These are phyloP conservation scores for Strigops habroptila DNA, from an alignment of 2,113 vertebrate species.

Conservation along the genomic window DNA sequence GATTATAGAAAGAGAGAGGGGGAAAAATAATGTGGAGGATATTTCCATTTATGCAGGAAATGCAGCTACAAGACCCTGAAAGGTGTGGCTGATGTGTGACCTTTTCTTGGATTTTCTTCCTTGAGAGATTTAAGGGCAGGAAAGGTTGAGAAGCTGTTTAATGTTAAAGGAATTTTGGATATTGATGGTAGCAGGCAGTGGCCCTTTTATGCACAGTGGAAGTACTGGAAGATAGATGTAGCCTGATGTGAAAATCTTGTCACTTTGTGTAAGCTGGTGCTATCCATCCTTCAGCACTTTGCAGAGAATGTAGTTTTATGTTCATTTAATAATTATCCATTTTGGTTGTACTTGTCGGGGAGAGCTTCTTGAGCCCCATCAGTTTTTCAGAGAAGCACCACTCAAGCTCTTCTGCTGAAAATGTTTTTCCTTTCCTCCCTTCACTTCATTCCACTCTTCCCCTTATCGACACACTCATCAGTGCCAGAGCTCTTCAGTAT, in stretches of 20 bases:
- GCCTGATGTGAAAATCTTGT: conserved; percentile 70
- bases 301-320: conserved; percentile 77
- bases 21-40: background rate
- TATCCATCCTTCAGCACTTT: conserved; percentile 70
- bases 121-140: conserved; percentile 63
- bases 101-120: conserved; percentile 65
- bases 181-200: conserved; percentile 63
- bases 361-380: conserved; percentile 82
- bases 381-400: conserved; percentile 82
- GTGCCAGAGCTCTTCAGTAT: conserved; percentile 95
- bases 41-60: conserved; percentile 57
- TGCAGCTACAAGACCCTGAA: conserved; percentile 49
- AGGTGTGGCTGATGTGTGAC: conserved; percentile 62
- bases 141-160: conserved; percentile 54
- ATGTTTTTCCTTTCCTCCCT: conserved; percentile 81
- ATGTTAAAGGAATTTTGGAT: conserved; percentile 68
- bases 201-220: conserved; percentile 52
- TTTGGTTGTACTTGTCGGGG: conserved; percentile 80
- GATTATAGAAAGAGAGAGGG: background rate
- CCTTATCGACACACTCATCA: conserved; percentile 85
- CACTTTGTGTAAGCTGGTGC: conserved; percentile 66
- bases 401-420: conserved; percentile 80
- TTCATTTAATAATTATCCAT: conserved; percentile 85
- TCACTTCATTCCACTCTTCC: conserved; percentile 79
- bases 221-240: conserved; percentile 57